Conservation (phyloP, 92 coral and sea anemone species). For the Porites rus region DNA sequence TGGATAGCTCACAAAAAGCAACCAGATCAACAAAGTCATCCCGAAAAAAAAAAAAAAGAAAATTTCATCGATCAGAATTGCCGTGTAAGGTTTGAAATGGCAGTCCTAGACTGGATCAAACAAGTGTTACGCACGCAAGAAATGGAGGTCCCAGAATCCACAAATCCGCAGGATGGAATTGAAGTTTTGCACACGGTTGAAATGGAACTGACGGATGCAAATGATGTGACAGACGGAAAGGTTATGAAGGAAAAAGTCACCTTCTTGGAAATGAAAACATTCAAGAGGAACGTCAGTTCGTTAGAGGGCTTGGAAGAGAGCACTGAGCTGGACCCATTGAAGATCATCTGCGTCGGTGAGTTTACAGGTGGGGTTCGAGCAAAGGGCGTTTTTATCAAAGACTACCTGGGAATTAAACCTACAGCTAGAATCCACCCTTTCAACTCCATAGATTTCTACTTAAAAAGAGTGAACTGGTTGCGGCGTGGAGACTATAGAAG, state of each 20-base stretch:
- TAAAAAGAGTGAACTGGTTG: constrained; percentile 38
- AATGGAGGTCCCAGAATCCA: background rate
- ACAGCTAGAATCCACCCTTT: constrained; percentile 40
- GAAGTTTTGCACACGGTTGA: background rate
- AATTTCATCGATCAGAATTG: background rate
- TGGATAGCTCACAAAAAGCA: background rate
- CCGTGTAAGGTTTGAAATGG: background rate
- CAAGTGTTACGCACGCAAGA: background rate
- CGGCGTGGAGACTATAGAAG: background rate
- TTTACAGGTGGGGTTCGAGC: constrained; percentile 58
- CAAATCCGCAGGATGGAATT: background rate
- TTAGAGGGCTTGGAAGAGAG: constrained; percentile 29
- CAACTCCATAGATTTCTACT: constrained; percentile 40
- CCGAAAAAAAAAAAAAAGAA: background rate
- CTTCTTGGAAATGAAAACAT: constrained; percentile 41
- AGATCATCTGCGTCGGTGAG: constrained; percentile 75
- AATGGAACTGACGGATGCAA: constrained; percentile 4
- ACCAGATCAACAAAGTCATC: background rate
- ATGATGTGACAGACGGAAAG: constrained; percentile 4
- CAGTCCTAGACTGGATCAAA: background rate
- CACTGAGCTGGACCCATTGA: constrained; percentile 26
- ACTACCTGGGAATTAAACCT: constrained; percentile 66
- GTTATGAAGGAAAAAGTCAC: background rate
- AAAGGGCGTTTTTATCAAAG: constrained; percentile 65
- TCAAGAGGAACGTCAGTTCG: constrained; percentile 48